Evolutionary conservation across 2,797 vertebrate genomes (phyloP).

Genomic region (Acipenser oxyrinchus): DNA sequence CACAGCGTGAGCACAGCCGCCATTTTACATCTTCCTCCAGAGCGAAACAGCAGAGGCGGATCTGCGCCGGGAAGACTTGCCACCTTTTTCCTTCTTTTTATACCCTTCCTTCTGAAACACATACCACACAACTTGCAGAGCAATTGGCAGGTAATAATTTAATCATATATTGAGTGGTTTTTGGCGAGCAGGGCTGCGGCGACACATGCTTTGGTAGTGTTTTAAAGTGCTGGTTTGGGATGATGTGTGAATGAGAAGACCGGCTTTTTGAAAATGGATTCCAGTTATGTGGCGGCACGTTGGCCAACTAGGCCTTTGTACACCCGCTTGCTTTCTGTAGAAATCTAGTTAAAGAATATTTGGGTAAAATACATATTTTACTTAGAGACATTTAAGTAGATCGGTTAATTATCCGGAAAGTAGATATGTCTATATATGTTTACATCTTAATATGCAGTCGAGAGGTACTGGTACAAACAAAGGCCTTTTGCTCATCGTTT

Average conservation of each 20-base stretch:
- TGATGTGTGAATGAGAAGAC: conserved; percentile 56
- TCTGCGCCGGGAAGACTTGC: conserved; percentile 48
- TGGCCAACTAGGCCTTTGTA: conserved; percentile 34
- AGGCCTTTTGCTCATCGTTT: too few species aligned
- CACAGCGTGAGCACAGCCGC: conserved; percentile 94
- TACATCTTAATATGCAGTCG: too few species aligned
- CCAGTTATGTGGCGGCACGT: conserved; percentile 74
- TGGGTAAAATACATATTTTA: neutral
- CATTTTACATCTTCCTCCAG: conserved; percentile 92
- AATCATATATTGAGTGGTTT: conserved; percentile 30
- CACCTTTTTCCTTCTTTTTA: conserved; percentile 45
- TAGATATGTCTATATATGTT: too few species aligned
- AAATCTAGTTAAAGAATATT: conserved; percentile 1
- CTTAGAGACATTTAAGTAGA: too few species aligned
- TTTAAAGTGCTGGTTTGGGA: conserved; percentile 59
- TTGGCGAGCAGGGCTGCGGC: conserved; percentile 7
- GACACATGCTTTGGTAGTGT: conserved; percentile 36
- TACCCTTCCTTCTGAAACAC: conserved; percentile 45
- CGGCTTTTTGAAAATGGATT: conserved; percentile 91
- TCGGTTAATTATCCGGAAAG: too few species aligned
- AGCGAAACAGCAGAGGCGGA: conserved; percentile 80
- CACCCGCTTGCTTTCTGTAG: neutral
- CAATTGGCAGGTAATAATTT: conserved; percentile 43
- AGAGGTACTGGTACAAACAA: too few species aligned
- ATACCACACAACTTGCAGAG: conserved; percentile 31